Conservation (phyloP, 2,113 vertebrate species). For the Thalassoma bifasciatum region DNA sequence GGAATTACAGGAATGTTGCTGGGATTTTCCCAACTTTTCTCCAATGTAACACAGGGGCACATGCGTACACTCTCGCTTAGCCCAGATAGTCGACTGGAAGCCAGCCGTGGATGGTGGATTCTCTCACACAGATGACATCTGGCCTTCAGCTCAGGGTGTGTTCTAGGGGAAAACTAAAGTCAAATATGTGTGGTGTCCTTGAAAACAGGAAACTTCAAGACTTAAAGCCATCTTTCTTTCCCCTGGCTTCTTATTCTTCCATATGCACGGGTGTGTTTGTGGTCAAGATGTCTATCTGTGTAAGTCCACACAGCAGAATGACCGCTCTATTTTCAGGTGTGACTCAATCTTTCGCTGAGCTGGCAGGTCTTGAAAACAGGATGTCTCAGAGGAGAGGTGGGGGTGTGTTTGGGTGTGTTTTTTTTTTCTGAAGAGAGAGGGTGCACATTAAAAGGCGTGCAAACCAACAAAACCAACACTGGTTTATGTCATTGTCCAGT, state of each 20-base stretch:
- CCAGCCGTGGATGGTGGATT: slow-evolving; percentile 27
- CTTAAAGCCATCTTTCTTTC: slow-evolving; percentile 13
- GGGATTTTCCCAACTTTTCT: slow-evolving; percentile 78
- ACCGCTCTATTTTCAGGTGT: slow-evolving; percentile 58
- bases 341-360: slow-evolving; percentile 52
- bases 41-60: slow-evolving; percentile 45
- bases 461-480: slow-evolving; percentile 8
- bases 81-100: slow-evolving; percentile 29
- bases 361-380: slow-evolving; percentile 36
- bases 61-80: slow-evolving; percentile 3
- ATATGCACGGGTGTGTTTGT: background rate
- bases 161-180: slow-evolving; percentile 63
- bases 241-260: slow-evolving; percentile 5
- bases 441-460: background rate
- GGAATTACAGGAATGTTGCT: slow-evolving; percentile 81
- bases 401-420: slow-evolving; percentile 21
- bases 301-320: slow-evolving; percentile 19
- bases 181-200: slow-evolving; percentile 75
- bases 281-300: background rate
- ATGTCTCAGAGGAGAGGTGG: slow-evolving; percentile 49
- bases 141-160: slow-evolving; percentile 72
- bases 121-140: slow-evolving; percentile 61
- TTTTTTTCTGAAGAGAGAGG: slow-evolving; percentile 38
- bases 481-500: slow-evolving; percentile 25
- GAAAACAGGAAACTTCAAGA: slow-evolving; percentile 26